These are phyloP conservation scores for Phoxinus phoxinus DNA, from an alignment of 2,113 vertebrate genomes.

Conservation along the genomic window DNA sequence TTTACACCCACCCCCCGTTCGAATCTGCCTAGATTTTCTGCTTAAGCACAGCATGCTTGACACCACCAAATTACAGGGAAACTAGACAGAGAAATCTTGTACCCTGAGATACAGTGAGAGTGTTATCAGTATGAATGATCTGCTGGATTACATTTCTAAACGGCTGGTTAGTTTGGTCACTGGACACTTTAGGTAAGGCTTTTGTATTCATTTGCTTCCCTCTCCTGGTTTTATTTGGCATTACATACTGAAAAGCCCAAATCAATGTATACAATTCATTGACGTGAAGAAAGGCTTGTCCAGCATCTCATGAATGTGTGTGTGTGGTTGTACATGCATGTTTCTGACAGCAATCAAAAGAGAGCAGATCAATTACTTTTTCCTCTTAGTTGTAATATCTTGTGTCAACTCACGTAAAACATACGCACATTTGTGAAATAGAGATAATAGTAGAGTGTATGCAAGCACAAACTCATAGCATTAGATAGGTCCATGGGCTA, in stretches of 20 bases:
- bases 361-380: neutral
- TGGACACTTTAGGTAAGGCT: neutral
- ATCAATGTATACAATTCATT: neutral
- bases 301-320: neutral
- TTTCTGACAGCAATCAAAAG: neutral
- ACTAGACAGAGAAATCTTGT: neutral
- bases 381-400: neutral
- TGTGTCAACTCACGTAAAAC: neutral
- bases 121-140: neutral
- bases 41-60: neutral
- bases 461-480: neutral
- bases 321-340: neutral
- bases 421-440: neutral
- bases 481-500: neutral
- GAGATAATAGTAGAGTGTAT: neutral
- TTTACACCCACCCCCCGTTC: neutral
- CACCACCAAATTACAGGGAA: neutral
- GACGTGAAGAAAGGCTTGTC: neutral
- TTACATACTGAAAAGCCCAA: neutral
- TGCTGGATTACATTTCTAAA: neutral
- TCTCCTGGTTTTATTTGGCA: conserved; percentile 18
- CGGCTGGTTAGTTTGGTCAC: neutral
- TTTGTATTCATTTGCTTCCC: conserved; percentile 29
- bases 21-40: neutral
- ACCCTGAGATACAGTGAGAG: neutral